phyloP scores from a whole-genome alignment of 2,113 vertebrate genomes.

The Hemicordylus capensis region DNA sequence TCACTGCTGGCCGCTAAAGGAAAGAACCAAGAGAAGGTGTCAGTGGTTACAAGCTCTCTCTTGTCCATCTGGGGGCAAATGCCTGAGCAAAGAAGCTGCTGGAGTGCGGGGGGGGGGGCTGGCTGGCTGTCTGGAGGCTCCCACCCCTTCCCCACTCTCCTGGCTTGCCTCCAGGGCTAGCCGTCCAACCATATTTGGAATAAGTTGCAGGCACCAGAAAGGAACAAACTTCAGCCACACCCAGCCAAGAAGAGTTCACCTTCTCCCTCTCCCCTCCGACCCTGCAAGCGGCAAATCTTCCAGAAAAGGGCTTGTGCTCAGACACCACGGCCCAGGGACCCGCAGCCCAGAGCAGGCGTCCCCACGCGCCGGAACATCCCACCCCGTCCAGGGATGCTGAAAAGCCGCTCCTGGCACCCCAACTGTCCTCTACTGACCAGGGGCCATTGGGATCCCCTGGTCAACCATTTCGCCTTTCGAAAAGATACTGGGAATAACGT shows the following conservation, averaged over 20 bases:
- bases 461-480: too few species aligned
- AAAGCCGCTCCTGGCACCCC: too few species aligned
- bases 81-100: background rate
- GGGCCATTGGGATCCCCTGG: background rate
- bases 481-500: too few species aligned
- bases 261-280: background rate
- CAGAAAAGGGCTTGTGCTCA: background rate
- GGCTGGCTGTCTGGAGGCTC: accelerated
- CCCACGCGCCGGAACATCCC: background rate
- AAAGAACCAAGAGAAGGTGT: background rate
- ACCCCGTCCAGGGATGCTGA: background rate
- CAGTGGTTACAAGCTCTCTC: background rate
- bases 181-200: constrained; percentile 2
- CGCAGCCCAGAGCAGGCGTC: background rate
- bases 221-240: background rate
- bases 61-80: background rate
- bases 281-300: background rate
- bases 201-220: background rate
- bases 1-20: background rate
- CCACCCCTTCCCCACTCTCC: background rate
- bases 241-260: background rate
- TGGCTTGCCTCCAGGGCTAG: background rate
- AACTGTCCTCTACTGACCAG: background rate
- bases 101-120: too few species aligned
- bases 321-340: background rate